phyloP scores from a whole-genome alignment of 1,140 invertebrate species.

The Arion vulgaris region DNA sequence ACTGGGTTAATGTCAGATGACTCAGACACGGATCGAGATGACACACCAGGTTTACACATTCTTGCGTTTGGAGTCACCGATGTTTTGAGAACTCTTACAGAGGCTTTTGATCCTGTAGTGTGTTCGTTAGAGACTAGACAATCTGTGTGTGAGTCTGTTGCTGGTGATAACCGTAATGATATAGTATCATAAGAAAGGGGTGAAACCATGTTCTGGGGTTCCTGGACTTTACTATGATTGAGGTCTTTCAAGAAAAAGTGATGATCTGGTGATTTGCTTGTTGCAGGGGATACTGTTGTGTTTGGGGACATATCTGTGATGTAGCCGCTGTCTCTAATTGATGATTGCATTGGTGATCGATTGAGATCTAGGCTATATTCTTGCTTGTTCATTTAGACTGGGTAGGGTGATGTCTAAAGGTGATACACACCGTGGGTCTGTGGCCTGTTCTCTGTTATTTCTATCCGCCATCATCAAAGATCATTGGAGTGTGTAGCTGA shows the following conservation, averaged over 20 bases:
- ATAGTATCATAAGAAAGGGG: neutral
- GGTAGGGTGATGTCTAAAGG: neutral
- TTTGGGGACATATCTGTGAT: neutral
- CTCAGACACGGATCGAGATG: neutral
- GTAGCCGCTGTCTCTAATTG: conserved; percentile 2
- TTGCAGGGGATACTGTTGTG: neutral
- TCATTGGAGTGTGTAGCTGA: conserved; percentile 6
- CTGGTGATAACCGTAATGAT: neutral
- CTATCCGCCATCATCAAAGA: conserved; percentile 37
- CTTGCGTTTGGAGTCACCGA: neutral
- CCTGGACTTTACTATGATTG: neutral
- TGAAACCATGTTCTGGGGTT: neutral
- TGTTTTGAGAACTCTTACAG: neutral
- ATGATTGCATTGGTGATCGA: neutral
- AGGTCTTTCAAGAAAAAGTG: neutral
- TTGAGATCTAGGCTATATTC: neutral
- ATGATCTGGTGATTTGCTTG: neutral
- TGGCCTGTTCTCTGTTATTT: neutral
- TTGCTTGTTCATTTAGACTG: neutral
- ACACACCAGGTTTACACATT: neutral
- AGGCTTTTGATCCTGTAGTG: neutral
- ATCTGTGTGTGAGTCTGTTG: neutral
- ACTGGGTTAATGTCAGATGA: neutral
- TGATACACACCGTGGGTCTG: neutral
- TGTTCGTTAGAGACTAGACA: neutral